phyloP scores from a whole-genome alignment of 2,113 vertebrate species.

The Colinus virginianus region DNA sequence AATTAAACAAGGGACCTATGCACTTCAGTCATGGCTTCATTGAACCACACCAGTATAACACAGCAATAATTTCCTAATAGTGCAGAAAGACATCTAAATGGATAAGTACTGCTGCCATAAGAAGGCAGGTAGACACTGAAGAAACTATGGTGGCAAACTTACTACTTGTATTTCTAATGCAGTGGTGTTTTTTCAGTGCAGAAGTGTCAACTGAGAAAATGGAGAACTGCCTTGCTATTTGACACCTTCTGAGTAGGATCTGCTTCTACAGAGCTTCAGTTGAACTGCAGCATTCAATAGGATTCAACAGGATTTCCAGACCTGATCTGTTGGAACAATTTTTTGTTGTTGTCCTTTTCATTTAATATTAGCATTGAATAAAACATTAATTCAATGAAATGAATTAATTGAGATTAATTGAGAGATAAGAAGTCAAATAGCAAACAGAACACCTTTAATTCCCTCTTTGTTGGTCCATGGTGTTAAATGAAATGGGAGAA shows the following conservation, averaged over 20 bases:
- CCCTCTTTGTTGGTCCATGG: not conserved
- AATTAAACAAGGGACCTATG: not conserved
- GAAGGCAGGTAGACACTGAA: not conserved
- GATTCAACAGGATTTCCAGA: constrained; percentile 23
- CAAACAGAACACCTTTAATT: constrained; percentile 7
- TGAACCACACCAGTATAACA: not conserved
- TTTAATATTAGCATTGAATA: constrained; percentile 15
- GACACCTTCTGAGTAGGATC: not conserved
- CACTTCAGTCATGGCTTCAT: not conserved
- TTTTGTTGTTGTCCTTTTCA: not conserved
- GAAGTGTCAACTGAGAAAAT: constrained; percentile 13
- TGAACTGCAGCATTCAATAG: not conserved
- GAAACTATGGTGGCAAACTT: not conserved
- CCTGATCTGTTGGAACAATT: not conserved
- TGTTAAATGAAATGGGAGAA: not conserved
- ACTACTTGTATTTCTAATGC: not conserved
- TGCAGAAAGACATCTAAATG: not conserved
- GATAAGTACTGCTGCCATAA: not conserved
- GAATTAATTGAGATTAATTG: not conserved
- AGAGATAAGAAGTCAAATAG: constrained; percentile 16
- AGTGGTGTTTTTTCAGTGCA: not conserved
- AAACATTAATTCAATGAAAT: constrained; percentile 25
- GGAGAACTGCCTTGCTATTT: not conserved
- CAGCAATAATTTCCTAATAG: not conserved
- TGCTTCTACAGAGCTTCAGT: not conserved